phyloP scores from a whole-genome alignment of 1,140 invertebrate genomes.

The Eumeta japonica region DNA sequence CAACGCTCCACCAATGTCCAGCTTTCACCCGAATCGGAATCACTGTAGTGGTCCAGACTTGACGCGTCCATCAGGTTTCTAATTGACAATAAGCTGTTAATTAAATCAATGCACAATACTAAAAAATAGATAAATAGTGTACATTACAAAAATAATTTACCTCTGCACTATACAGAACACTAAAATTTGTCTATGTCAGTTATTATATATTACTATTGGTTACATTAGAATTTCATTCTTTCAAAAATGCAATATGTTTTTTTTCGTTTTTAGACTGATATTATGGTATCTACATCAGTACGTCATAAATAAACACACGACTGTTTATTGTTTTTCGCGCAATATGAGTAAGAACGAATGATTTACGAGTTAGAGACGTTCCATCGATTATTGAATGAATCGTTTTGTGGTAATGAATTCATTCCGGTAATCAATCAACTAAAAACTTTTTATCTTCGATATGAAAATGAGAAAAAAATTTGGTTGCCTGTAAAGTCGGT shows the following conservation, averaged over 20 bases:
- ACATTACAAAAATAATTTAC: slow-evolving; percentile 13
- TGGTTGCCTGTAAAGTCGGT: too few species aligned
- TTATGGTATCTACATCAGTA: too few species aligned
- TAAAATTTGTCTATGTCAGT: slow-evolving; percentile 13
- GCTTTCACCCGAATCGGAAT: slow-evolving; percentile 48
- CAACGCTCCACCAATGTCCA: slow-evolving; percentile 38
- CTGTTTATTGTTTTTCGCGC: too few species aligned
- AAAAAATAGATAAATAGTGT: slow-evolving; percentile 3
- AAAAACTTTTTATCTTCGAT: too few species aligned
- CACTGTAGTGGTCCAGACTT: slow-evolving; percentile 35
- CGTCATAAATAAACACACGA: too few species aligned
- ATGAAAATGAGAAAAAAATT: too few species aligned
- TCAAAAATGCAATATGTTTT: slow-evolving; percentile 23
- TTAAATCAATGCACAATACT: neutral
- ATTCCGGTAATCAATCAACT: too few species aligned
- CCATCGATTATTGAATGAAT: too few species aligned
- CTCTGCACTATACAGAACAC: slow-evolving; percentile 13
- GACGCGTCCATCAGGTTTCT: slow-evolving; percentile 30
- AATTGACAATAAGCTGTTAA: neutral
- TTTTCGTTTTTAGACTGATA: slow-evolving; percentile 20
- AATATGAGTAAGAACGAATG: too few species aligned
- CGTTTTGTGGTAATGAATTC: too few species aligned
- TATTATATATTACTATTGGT: slow-evolving; percentile 11
- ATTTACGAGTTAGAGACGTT: too few species aligned
- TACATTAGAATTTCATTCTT: slow-evolving; percentile 26